Evolutionary conservation across 2,797 vertebrate genomes (phyloP).

Genomic region (Bradypus variegatus): DNA sequence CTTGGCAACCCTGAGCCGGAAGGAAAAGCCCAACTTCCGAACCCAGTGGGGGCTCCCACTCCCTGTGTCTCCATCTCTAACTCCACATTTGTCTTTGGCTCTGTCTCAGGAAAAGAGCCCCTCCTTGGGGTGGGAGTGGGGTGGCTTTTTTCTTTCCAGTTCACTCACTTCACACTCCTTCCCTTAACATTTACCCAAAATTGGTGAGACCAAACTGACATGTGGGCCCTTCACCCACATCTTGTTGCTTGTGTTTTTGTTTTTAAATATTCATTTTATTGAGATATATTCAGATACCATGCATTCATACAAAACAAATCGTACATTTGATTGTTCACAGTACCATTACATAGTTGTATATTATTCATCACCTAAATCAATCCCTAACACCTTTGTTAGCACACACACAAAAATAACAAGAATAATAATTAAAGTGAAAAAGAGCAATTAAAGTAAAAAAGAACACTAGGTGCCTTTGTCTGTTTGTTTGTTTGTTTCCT

Average conservation of each 20-base stretch:
- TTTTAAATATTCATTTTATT: too few relatives aligned
- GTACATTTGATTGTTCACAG: too few relatives aligned
- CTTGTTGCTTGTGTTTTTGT: neutral
- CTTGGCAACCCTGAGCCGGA: neutral
- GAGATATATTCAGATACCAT: too few relatives aligned
- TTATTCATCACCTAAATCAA: too few relatives aligned
- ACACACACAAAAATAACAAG: too few relatives aligned
- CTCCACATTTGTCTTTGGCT: neutral
- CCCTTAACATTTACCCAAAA: neutral
- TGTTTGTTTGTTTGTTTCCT: too few relatives aligned
- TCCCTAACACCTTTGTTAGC: too few relatives aligned
- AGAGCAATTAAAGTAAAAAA: too few relatives aligned
- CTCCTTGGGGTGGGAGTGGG: neutral
- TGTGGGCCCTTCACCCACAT: neutral
- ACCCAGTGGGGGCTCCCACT: neutral
- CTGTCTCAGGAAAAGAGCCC: neutral
- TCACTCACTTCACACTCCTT: neutral
- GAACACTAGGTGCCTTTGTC: too few relatives aligned
- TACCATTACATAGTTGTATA: too few relatives aligned
- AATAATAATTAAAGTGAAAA: too few relatives aligned
- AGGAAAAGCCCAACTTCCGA: neutral
- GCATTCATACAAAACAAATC: too few relatives aligned
- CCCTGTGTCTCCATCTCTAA: neutral
- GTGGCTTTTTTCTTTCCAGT: conserved; percentile 9
- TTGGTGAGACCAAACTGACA: neutral